Percentiles rank a stretch among this genome's conserved stretches.
phyloP scores from a whole-genome alignment of 2,113 vertebrate species.

The Ictidomys tridecemlineatus region DNA sequence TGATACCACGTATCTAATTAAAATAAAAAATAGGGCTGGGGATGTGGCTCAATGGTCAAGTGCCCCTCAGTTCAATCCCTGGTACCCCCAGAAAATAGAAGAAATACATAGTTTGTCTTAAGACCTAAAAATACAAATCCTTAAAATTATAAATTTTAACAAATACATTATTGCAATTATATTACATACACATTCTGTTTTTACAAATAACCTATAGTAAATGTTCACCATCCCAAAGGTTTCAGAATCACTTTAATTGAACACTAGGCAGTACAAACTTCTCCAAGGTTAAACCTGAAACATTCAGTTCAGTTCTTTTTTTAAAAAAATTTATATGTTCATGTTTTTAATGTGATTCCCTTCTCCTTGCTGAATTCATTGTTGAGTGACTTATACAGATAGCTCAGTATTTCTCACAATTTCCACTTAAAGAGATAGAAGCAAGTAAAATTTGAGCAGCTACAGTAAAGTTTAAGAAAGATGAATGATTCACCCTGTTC shows the following conservation, averaged over 20 bases:
- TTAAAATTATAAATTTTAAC: not conserved
- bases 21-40: too few species aligned
- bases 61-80: too few species aligned
- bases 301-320: not conserved
- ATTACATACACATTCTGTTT: not conserved
- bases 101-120: not conserved
- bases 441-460: not conserved
- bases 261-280: not conserved
- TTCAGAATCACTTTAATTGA: not conserved
- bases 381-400: not conserved
- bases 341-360: not conserved
- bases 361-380: not conserved
- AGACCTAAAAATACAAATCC: not conserved
- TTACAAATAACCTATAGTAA: not conserved
- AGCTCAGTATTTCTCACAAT: not conserved
- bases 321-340: not conserved
- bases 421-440: not conserved
- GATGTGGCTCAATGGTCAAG: too few species aligned
- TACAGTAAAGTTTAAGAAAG: constrained; percentile 44
- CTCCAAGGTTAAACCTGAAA: not conserved
- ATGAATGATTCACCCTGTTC: not conserved
- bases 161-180: not conserved
- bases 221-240: not conserved
- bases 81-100: not conserved
- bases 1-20: too few species aligned